These are phyloP conservation scores for Coranthus polyacanthus DNA, from an alignment of 2,797 vertebrate species.

Conservation along the genomic window DNA sequence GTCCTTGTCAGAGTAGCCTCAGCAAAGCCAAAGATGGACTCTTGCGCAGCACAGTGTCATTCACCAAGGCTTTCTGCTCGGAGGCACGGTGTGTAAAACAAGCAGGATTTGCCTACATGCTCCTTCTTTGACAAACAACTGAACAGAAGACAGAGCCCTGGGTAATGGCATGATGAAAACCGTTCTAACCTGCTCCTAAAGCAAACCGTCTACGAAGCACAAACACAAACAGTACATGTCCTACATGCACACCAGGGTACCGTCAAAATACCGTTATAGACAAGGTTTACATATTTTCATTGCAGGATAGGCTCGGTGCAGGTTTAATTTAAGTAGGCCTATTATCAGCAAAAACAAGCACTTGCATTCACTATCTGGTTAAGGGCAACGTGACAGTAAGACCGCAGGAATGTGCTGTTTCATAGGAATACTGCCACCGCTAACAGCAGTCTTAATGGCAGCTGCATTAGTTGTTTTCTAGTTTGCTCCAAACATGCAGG, in stretches of 20 bases:
- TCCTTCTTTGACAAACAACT: conserved; percentile 1
- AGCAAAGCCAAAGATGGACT: conserved; percentile 10
- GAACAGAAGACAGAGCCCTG: conserved; percentile 2
- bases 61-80: not conserved
- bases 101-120: not conserved
- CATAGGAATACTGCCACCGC: conserved; percentile 41
- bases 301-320: conserved; percentile 10
- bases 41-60: not conserved
- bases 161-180: conserved; percentile 33
- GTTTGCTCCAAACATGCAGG: conserved; percentile 25
- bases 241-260: not conserved
- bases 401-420: conserved; percentile 72
- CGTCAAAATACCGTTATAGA: not conserved
- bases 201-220: conserved; percentile 2
- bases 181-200: conserved; percentile 15
- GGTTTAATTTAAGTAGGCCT: conserved; percentile 30
- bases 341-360: conserved; percentile 48
- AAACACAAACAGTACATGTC: not conserved
- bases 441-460: conserved; percentile 27
- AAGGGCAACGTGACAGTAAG: conserved; percentile 58
- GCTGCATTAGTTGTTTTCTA: conserved; percentile 31
- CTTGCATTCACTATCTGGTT: conserved; percentile 42
- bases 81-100: conserved; percentile 5
- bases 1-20: not conserved
- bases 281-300: conserved; percentile 7